Evolutionary conservation across 2,797 vertebrate genomes (phyloP), one percentile per base, ranked within the genome.

Genomic region (Clarias fuscus): DNA sequence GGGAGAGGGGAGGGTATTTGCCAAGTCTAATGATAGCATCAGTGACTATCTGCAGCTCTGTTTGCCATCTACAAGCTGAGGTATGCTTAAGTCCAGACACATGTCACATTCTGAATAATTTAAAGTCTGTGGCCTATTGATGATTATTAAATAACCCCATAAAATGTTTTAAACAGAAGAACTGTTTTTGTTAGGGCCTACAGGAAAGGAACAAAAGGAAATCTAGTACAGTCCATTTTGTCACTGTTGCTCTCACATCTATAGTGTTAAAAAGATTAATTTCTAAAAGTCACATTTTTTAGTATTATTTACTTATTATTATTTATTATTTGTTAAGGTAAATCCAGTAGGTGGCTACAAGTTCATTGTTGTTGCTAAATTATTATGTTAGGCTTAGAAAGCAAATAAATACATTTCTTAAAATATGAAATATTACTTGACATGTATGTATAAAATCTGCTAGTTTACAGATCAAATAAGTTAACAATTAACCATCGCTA

Each of bases 61-160:
- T 92, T 91, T 93, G 94, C 90, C 92, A 91, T 93, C 93, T 93
- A 87, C 91, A 89, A 81, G 90, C 89, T 93, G 90, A 95, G 93
- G 94, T 95, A 94, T 91, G 93, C 91, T 88, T 88, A 79, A 88
- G 77, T 82, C 84, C 85, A 77, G 84, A 71, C 86, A 58, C 53
- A 82, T 85, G 75, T 22, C 27, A 33, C 75, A 59, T 76, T 56
- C 58, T 5, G 65, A 64, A 64, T 64, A 1, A 68, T 67, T 56
- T 27, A 30, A 53, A 68, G 40, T 53, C 64, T 27, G 43, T 67
- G 64, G 17, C 22, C 78, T 56, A 56, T 56, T 56, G 53, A 56
- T 86, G n/a, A 37, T 56, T 59, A 77, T 27, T 90, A 83, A 30
- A 76, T 79, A 92, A 64, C 6, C 6, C 14, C 7, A 24, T 7